Evolutionary conservation across 1,140 invertebrate genomes (phyloP), one percentile per base, ranked within the genome.

Genomic region (Ptiloglossa arizonensis): DNA sequence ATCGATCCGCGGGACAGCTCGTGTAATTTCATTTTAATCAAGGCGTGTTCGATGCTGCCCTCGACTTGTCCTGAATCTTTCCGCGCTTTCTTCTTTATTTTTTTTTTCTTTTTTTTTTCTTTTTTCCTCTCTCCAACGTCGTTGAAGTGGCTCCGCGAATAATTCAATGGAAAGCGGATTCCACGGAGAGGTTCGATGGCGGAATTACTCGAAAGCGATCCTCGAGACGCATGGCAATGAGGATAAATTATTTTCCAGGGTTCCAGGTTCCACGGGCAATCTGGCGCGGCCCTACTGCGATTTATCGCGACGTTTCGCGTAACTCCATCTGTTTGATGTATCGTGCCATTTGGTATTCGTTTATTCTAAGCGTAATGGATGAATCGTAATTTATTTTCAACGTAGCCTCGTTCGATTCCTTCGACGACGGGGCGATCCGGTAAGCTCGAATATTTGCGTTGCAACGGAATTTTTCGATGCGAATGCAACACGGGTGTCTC

Each of bases 1-100:
- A 84, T 85, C 83, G 83, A 85, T 79, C 80, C 64, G 17, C 80
- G 48, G 70, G 83, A 69, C 81, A 67, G 68, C 35, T 27, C 50
- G 73, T 83, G 68, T 86, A 87, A 89, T 87, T 80, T 88, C 81
- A 83, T 90, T 89, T 89, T 88, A 84, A 90, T 90, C 86, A 85
- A 80, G 41, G 41, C 44, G 15, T n/a, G n/a, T n/a, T 17, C 56
- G 35, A 19, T 8, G 13, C 13, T 3, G 48, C 56, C n/a, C n/a
- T n/a, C n/a, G n/a, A n/a, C n/a, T n/a, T n/a, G n/a, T n/a, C n/a
- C n/a, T n/a, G n/a, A n/a, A n/a, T n/a, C n/a, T 46, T 44, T 59
- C 38, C 38, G n/a, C 69, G 48, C 27, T 22, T 48, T 71, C 46
- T 59, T 71, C 41, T n/a, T n/a, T n/a, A n/a, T n/a, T n/a, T n/a